A percentile compares a stretch with the other conserved stretches of the same genome.
phyloP scores from a whole-genome alignment of 1,140 invertebrate genomes.

The Drosophila seguyi region DNA sequence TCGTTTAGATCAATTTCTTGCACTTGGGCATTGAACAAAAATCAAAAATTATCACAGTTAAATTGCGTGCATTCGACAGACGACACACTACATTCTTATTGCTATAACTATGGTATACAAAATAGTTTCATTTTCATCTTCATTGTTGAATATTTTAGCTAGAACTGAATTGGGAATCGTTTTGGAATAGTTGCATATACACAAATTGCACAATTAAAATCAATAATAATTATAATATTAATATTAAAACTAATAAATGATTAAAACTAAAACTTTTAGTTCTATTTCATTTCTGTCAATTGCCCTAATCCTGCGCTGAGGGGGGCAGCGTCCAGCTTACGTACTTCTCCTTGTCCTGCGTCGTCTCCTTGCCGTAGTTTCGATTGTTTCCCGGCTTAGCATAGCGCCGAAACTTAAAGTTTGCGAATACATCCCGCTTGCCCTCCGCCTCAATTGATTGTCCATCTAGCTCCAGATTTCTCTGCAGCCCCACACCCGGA shows the following conservation, averaged over 20 bases:
- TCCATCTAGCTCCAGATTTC: constrained; percentile 66
- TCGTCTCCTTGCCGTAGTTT: constrained; percentile 63
- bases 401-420: constrained; percentile 78
- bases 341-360: constrained; percentile 72
- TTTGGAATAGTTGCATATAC: constrained; percentile 76
- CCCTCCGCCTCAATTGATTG: constrained; percentile 39
- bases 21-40: constrained; percentile 67
- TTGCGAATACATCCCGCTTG: constrained; percentile 77
- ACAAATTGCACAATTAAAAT: constrained; percentile 70
- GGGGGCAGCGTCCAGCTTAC: constrained; percentile 77
- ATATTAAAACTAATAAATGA: constrained; percentile 38
- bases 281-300: constrained; percentile 2
- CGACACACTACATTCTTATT: constrained; percentile 57
- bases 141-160: constrained; percentile 45
- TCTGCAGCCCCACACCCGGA: constrained; percentile 60
- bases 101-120: constrained; percentile 42
- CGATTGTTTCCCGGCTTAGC: constrained; percentile 64
- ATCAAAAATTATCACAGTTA: constrained; percentile 81
- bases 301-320: constrained; percentile 43
- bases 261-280: constrained; percentile 26
- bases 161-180: constrained; percentile 66
- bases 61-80: constrained; percentile 81
- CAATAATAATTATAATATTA: constrained; percentile 47
- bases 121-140: constrained; percentile 50
- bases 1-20: constrained; percentile 61